Conservation (phyloP, 2,797 vertebrate genomes). For the Telmatherina bonti region DNA sequence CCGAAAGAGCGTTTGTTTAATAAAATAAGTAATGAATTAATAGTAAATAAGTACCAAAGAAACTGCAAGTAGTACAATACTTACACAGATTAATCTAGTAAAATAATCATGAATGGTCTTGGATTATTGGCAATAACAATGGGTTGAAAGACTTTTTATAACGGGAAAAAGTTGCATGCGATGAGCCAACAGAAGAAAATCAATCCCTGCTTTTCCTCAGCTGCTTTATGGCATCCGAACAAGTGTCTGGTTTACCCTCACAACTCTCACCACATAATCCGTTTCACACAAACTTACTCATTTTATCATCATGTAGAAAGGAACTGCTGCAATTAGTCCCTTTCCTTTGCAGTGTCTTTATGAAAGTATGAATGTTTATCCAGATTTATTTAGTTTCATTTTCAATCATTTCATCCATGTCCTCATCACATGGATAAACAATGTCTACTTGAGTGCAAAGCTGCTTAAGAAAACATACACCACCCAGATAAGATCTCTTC, state of each 20-base stretch:
- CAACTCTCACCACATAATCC: not conserved
- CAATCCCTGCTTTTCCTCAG: not conserved
- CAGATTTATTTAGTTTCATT: not conserved
- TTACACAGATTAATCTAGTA: slow-evolving; percentile 15
- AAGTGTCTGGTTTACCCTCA: not conserved
- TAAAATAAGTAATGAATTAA: too few species aligned
- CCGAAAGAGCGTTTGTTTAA: slow-evolving; percentile 6
- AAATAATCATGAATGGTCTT: not conserved
- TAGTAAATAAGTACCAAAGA: slow-evolving; percentile 13
- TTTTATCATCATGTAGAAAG: not conserved
- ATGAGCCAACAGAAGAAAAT: not conserved
- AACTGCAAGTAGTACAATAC: not conserved
- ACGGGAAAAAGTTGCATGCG: not conserved
- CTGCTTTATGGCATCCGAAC: not conserved
- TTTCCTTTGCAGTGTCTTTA: not conserved
- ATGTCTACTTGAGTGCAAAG: not conserved
- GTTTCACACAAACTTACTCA: slow-evolving; percentile 2
- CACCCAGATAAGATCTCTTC: slow-evolving; percentile 24
- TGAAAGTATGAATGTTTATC: not conserved
- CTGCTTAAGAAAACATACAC: not conserved
- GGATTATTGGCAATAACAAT: slow-evolving; percentile 10
- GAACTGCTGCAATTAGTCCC: not conserved
- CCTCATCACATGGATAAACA: not conserved
- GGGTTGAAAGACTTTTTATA: slow-evolving; percentile 1
- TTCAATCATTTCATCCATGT: not conserved